Percentiles rank a stretch among this genome's conserved stretches.
Conservation (phyloP, 2,888 invertebrate genomes). For the Meta bourneti region DNA sequence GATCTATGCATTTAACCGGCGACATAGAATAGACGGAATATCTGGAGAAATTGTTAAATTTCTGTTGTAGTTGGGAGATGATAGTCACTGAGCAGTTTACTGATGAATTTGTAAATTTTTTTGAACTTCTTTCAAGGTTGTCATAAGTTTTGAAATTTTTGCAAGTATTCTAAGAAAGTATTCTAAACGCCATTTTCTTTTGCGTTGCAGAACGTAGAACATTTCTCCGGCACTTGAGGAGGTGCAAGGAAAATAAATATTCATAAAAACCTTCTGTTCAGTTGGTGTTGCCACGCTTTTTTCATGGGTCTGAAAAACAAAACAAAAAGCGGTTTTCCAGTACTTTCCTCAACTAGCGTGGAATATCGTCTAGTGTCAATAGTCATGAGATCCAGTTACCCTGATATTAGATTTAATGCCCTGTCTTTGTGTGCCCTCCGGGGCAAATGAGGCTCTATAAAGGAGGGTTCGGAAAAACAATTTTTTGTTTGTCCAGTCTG, state of each 20-base stretch:
- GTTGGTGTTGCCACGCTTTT: conserved; percentile 22
- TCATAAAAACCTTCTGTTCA: conserved; percentile 35
- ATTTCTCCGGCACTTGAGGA: neutral
- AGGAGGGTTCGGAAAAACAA: neutral
- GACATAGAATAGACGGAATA: too few species aligned
- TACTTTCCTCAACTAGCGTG: conserved; percentile 18
- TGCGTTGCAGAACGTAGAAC: too few species aligned
- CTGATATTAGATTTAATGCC: conserved; percentile 28
- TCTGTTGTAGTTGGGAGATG: too few species aligned
- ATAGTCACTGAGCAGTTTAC: too few species aligned
- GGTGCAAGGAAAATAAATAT: neutral
- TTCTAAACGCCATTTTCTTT: too few species aligned
- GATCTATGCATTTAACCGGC: too few species aligned
- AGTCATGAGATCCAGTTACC: conserved; percentile 9
- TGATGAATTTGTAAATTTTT: too few species aligned
- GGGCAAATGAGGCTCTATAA: conserved; percentile 16
- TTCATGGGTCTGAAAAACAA: neutral
- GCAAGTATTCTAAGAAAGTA: too few species aligned
- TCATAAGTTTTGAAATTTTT: too few species aligned
- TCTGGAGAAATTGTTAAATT: too few species aligned
- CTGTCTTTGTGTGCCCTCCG: neutral
- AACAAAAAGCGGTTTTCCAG: conserved; percentile 36
- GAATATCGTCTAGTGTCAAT: conserved; percentile 32
- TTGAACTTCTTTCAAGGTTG: too few species aligned
- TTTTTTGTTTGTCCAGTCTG: neutral